Evolutionary conservation across 1,140 invertebrate species (phyloP).

Genomic region (Conus betulinus): DNA sequence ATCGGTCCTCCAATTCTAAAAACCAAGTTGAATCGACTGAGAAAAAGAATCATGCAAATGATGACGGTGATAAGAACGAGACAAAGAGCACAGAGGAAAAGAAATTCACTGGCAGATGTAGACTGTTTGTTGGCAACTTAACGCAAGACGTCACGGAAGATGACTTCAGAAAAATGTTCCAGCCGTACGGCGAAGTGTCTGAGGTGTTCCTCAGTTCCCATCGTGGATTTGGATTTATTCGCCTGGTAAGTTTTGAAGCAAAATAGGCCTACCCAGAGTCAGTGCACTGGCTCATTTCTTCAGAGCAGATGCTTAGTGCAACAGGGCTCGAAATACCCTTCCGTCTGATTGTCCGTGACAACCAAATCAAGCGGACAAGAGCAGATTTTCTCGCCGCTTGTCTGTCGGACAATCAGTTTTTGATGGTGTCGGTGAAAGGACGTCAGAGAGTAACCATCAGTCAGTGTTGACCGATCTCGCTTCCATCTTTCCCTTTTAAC

Average conservation of each 20-base stretch:
- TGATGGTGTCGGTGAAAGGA: too few relatives aligned
- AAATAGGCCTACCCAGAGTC: too few relatives aligned
- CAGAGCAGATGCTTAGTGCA: too few relatives aligned
- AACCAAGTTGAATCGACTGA: not conserved
- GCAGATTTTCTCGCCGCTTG: too few relatives aligned
- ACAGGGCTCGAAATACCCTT: too few relatives aligned
- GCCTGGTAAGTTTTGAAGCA: constrained; percentile 84
- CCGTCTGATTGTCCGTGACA: too few relatives aligned
- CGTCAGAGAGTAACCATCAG: too few relatives aligned
- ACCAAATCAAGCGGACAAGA: too few relatives aligned
- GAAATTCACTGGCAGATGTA: constrained; percentile 84
- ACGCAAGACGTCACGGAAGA: constrained; percentile 91
- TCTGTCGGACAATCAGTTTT: too few relatives aligned
- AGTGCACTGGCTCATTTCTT: too few relatives aligned
- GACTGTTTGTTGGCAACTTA: constrained; percentile 96
- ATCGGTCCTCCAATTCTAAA: not conserved
- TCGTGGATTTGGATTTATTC: constrained; percentile 98
- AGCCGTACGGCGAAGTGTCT: constrained; percentile 77
- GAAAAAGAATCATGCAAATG: constrained; percentile 23
- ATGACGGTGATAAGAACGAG: constrained; percentile 29
- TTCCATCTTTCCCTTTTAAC: too few relatives aligned
- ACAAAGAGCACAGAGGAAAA: constrained; percentile 53
- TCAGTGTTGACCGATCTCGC: too few relatives aligned
- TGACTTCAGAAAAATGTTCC: constrained; percentile 87
- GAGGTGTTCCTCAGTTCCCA: constrained; percentile 96